Evolutionary conservation across 2,797 vertebrate genomes (phyloP), one percentile per base, ranked within the genome.

Genomic region (Tadarida brasiliensis): DNA sequence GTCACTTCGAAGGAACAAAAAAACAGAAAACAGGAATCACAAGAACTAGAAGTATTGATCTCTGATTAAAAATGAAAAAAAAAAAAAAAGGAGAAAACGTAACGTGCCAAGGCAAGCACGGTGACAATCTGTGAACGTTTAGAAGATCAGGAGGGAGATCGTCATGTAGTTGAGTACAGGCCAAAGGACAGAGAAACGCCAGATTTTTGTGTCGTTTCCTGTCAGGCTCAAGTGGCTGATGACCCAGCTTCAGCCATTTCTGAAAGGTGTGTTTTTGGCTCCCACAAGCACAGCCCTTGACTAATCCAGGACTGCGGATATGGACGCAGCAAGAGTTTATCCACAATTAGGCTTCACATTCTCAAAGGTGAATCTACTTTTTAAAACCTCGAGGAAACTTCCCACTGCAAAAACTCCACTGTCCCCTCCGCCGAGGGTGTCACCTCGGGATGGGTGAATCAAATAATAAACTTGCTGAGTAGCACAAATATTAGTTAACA

Each of bases 311-410:
- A 87, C 56, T 95, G 94, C 92, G 84, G 95, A 77, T 81, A 71
- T 83, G 67, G 88, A 92, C 20, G 56, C 28, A 87, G 49, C 85
- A 71, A 59, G 63, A 86, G 56, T 90, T 94, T 89, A 91, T 95
- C 91, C 94, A 96, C 76, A 96, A 92, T 91, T 89, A 95, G 56
- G n/a, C 56, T 57, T 80, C 83, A 35, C 61, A 61, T 84, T 92
- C 90, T 88, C 94, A 94, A 90, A 97, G 93, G 96, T 77, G 94
- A 93, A 92, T 76, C 11, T 70, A 82, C 90, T 97, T 93, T 87
- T 59, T n/a, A 78, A 95, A 96, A 85, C 90, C 92, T 87, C 97
- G 16, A 80, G 76, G 85, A 96, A 96, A 97, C 74, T 11, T 94
- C 81, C 14, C 54, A 92, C 65, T 88, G 96, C 85, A 96, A 94